phyloP scores from a whole-genome alignment of 1,140 invertebrate genomes.

The Zaprionus davidi region DNA sequence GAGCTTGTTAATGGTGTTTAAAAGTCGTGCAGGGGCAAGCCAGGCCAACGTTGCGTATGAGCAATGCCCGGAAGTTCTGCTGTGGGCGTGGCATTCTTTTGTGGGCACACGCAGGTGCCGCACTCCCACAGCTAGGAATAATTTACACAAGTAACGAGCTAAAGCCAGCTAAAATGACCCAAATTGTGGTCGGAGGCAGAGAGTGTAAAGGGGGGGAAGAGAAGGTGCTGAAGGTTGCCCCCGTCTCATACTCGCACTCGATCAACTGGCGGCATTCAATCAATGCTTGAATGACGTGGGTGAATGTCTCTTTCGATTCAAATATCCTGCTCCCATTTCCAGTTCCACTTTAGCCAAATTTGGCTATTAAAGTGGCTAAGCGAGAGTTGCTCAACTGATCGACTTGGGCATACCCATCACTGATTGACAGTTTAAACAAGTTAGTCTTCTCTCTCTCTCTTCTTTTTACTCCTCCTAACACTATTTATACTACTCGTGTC shows the following conservation, averaged over 20 bases:
- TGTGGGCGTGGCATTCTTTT: slow-evolving; percentile 1
- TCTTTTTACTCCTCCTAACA: background rate
- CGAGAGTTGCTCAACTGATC: background rate
- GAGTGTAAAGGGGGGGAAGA: too few species aligned
- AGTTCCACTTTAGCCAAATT: slow-evolving; percentile 2
- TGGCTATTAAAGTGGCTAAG: slow-evolving; percentile 1
- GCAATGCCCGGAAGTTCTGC: slow-evolving; percentile 7
- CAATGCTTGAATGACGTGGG: slow-evolving; percentile 23
- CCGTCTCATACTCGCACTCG: background rate
- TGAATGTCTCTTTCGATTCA: slow-evolving; percentile 10
- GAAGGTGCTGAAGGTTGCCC: slow-evolving; percentile 16
- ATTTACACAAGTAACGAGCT: slow-evolving; percentile 12
- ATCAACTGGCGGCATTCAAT: slow-evolving; percentile 27
- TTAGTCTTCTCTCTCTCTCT: too few species aligned
- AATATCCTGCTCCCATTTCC: slow-evolving; percentile 27
- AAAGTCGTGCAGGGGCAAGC: slow-evolving; percentile 22
- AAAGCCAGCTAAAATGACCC: background rate
- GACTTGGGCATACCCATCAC: background rate
- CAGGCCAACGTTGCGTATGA: slow-evolving; percentile 43
- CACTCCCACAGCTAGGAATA: slow-evolving; percentile 21
- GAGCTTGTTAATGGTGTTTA: slow-evolving; percentile 38
- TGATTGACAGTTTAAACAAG: background rate
- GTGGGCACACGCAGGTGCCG: slow-evolving; percentile 39
- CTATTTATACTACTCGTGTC: background rate
- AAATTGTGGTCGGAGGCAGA: background rate